phyloP scores from a whole-genome alignment of 2,797 vertebrate species.

The Manis crassicaudata region DNA sequence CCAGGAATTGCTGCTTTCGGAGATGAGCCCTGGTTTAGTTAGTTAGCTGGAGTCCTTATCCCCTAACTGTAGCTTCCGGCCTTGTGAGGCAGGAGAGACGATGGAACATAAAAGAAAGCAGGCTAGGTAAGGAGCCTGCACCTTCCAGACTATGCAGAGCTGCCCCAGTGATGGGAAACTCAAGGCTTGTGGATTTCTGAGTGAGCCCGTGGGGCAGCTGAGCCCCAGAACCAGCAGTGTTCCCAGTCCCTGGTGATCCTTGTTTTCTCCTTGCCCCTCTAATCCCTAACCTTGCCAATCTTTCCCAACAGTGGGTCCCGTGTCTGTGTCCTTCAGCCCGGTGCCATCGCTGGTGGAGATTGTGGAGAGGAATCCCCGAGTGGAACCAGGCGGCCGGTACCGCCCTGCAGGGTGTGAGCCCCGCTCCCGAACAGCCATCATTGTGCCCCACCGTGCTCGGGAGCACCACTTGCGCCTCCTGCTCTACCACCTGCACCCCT shows the following conservation, averaged over 20 bases:
- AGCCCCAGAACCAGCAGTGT: not conserved
- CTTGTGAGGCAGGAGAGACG: not conserved
- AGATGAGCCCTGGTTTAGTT: not conserved
- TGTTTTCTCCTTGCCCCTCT: not conserved
- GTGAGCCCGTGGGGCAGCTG: not conserved
- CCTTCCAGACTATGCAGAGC: not conserved
- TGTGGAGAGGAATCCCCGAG: slow-evolving; percentile 91
- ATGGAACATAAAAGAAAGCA: not conserved
- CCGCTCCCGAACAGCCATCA: slow-evolving; percentile 93
- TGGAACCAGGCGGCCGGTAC: slow-evolving; percentile 91
- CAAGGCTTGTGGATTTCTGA: not conserved
- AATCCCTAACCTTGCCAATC: not conserved
- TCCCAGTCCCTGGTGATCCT: not conserved
- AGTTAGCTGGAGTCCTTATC: not conserved
- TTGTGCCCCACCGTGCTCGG: slow-evolving; percentile 95
- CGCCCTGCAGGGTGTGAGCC: slow-evolving; percentile 91
- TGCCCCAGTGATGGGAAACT: not conserved
- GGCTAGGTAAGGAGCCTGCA: not conserved
- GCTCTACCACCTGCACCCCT: slow-evolving; percentile 97
- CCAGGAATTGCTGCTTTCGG: not conserved
- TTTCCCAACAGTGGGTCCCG: slow-evolving; percentile 91
- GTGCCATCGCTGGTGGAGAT: slow-evolving; percentile 92
- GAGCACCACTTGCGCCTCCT: slow-evolving; percentile 94
- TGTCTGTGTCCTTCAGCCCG: slow-evolving; percentile 91
- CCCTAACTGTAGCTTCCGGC: not conserved